A percentile compares a stretch with the other conserved stretches of the same genome.
Evolutionary conservation across 2,888 invertebrate genomes (phyloP).

Genomic region (Acanthosepion esculentum): DNA sequence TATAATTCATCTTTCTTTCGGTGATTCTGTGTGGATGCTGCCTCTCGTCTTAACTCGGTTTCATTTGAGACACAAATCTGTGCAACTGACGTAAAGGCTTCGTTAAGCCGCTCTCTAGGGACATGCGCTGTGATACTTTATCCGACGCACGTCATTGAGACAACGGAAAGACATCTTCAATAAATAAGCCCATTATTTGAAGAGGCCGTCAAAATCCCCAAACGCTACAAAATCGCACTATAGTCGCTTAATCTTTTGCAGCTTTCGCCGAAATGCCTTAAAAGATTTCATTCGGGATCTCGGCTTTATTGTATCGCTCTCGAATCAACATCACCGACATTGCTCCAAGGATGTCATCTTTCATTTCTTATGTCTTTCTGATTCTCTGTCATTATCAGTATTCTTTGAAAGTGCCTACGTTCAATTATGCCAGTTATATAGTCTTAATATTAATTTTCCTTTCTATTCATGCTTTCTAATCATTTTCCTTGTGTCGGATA

Average conservation of each 20-base stretch:
- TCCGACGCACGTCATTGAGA: neutral
- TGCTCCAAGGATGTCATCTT: too few relatives aligned
- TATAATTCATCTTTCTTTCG: neutral
- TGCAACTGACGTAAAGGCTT: neutral
- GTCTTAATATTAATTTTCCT: too few relatives aligned
- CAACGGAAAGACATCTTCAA: neutral
- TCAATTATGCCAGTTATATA: too few relatives aligned
- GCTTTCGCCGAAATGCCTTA: neutral
- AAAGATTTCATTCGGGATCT: neutral
- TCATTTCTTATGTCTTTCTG: too few relatives aligned
- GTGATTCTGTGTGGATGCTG: neutral
- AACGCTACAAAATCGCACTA: neutral
- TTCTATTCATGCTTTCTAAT: too few relatives aligned
- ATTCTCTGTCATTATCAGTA: too few relatives aligned
- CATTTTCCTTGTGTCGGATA: too few relatives aligned
- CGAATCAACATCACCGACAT: too few relatives aligned
- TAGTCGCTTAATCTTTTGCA: neutral
- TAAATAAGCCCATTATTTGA: conserved; percentile 22
- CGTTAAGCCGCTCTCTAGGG: neutral
- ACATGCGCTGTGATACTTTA: neutral
- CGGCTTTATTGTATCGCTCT: neutral
- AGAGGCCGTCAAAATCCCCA: too few relatives aligned
- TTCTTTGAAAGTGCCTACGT: too few relatives aligned
- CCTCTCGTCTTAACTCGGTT: neutral
- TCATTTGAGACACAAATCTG: neutral